A percentile compares a stretch with the other conserved stretches of the same genome.
phyloP scores from a whole-genome alignment of 2,113 vertebrate species.

The Forbesichthys agassizii region DNA sequence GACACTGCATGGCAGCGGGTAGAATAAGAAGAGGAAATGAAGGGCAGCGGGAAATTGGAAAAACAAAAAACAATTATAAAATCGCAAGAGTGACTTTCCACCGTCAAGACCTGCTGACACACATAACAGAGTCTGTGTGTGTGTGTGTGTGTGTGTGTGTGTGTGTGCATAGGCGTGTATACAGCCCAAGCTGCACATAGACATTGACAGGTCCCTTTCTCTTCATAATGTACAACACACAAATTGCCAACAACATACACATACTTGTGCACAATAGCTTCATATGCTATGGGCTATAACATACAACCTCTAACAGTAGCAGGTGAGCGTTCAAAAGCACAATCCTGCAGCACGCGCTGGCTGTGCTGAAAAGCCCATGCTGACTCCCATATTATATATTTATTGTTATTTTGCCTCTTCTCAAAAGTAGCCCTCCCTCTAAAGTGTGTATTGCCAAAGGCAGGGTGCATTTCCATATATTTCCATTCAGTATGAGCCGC shows the following conservation, averaged over 20 bases:
- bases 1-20: constrained; percentile 7
- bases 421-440: constrained; percentile 67
- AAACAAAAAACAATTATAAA: constrained; percentile 5
- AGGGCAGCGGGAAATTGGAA: constrained; percentile 7
- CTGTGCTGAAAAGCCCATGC: too few species aligned
- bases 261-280: background rate
- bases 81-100: constrained; percentile 2
- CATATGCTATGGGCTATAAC: too few species aligned
- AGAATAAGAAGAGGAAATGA: background rate
- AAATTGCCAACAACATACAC: background rate
- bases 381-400: constrained; percentile 21
- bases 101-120: constrained; percentile 25
- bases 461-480: constrained; percentile 77
- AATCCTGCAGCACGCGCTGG: too few species aligned
- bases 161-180: constrained; percentile 18
- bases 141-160: constrained; percentile 24
- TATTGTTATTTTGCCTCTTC: constrained; percentile 60
- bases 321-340: too few species aligned
- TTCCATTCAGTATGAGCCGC: constrained; percentile 74
- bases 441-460: constrained; percentile 74
- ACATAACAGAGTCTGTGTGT: constrained; percentile 1
- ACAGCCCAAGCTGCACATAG: constrained; percentile 4
- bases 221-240: too few species aligned
- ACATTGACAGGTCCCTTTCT: too few species aligned
- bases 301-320: too few species aligned